Conservation (phyloP, 2,888 invertebrate genomes). For the Isoperla grammatica region DNA sequence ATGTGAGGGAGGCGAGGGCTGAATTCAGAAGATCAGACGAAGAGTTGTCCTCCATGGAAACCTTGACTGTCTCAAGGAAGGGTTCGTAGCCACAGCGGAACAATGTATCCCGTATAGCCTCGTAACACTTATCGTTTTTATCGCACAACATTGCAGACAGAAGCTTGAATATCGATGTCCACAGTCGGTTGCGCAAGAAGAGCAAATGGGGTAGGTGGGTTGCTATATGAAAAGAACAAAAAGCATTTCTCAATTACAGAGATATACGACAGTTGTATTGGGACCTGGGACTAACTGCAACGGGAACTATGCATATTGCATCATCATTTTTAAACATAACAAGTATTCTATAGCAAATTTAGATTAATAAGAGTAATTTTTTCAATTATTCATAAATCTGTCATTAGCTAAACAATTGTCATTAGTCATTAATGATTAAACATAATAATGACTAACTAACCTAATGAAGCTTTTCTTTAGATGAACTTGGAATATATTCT, state of each 20-base stretch:
- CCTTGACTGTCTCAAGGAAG: constrained; percentile 36
- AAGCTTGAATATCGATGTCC: constrained; percentile 47
- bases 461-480: no score
- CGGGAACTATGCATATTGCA: no score
- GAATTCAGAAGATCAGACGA: constrained; percentile 38
- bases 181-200: constrained; percentile 47
- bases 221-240: constrained; percentile 37
- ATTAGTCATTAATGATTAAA: no score
- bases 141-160: constrained; percentile 40
- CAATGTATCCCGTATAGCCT: constrained; percentile 38
- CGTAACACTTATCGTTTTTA: constrained; percentile 18
- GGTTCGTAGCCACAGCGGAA: constrained; percentile 35
- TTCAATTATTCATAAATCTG: no score
- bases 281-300: no score
- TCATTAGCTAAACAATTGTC: no score
- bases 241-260: not conserved
- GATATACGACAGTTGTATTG: not conserved
- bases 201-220: constrained; percentile 41
- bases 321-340: no score
- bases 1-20: constrained; percentile 38
- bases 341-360: no score
- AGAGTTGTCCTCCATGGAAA: constrained; percentile 35
- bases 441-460: no score
- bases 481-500: no score
- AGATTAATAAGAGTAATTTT: no score